Percentiles rank a stretch among this genome's conserved stretches.
These are phyloP conservation scores for Phyllotis vaccarum DNA, from an alignment of 2,797 vertebrate species.

Conservation along the genomic window DNA sequence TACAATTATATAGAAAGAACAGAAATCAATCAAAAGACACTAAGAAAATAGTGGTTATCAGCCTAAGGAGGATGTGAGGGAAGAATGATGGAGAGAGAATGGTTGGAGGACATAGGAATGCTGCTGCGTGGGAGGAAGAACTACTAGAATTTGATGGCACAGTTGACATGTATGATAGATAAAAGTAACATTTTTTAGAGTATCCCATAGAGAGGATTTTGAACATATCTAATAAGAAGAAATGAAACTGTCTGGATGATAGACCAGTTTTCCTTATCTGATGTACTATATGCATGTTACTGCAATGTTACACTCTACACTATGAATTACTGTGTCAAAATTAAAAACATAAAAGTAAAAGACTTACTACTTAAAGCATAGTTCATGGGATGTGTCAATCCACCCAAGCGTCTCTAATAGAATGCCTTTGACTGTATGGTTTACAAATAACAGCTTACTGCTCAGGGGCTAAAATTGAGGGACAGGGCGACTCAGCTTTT, in stretches of 20 bases:
- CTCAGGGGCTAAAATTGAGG: not conserved
- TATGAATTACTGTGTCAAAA: not conserved
- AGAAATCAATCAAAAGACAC: not conserved
- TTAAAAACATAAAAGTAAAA: constrained; percentile 9
- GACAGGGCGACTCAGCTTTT: not conserved
- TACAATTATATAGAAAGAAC: not conserved
- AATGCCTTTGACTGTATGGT: not conserved
- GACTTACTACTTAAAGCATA: not conserved
- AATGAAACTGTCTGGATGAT: not conserved
- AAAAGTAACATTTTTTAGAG: not conserved
- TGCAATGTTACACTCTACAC: not conserved
- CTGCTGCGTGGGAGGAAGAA: not conserved
- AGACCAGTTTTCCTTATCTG: not conserved
- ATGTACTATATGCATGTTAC: not conserved
- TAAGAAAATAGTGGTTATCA: not conserved
- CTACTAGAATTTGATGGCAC: not conserved
- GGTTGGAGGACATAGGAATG: not conserved
- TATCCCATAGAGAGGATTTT: not conserved
- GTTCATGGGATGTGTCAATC: rapidly evolving
- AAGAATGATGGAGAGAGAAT: not conserved
- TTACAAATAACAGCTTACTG: not conserved
- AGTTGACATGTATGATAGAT: not conserved
- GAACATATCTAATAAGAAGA: not conserved
- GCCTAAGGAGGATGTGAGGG: not conserved
- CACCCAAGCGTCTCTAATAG: not conserved